phyloP scores from a whole-genome alignment of 2,888 invertebrate genomes.

The Trachelus troglodyta region DNA sequence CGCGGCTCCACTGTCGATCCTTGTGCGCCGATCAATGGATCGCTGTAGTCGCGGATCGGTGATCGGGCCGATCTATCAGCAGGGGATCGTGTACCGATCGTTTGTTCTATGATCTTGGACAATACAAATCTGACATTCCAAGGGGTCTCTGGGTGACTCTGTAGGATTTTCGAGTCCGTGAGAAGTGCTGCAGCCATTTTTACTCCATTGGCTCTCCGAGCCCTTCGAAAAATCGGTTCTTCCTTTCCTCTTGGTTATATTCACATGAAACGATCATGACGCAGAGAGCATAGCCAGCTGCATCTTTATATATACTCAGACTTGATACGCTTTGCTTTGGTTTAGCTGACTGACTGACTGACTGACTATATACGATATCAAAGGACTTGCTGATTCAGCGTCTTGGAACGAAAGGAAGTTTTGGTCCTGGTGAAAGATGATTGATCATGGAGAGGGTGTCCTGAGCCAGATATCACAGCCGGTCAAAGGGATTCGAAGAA shows the following conservation, averaged over 20 bases:
- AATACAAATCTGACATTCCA: slow-evolving; percentile 53
- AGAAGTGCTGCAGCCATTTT: slow-evolving; percentile 44
- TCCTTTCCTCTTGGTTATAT: neutral
- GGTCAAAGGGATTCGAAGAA: neutral
- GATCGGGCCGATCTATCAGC: slow-evolving; percentile 59
- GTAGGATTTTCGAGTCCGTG: slow-evolving; percentile 51
- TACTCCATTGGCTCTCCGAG: neutral
- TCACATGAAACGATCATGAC: neutral
- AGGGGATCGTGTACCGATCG: slow-evolving; percentile 62
- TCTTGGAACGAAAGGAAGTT: slow-evolving; percentile 28
- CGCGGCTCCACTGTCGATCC: slow-evolving; percentile 45
- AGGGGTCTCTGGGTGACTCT: slow-evolving; percentile 35
- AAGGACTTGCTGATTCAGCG: slow-evolving; percentile 53
- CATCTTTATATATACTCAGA: neutral
- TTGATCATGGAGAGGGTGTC: slow-evolving; percentile 47
- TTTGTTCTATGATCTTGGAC: slow-evolving; percentile 56
- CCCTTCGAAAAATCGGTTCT: neutral
- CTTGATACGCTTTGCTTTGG: neutral
- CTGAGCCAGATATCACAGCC: slow-evolving; percentile 24
- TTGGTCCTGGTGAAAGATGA: slow-evolving; percentile 37
- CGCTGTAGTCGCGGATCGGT: slow-evolving; percentile 54
- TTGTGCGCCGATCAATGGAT: slow-evolving; percentile 60
- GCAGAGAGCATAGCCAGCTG: neutral
- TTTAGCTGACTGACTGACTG: neutral
- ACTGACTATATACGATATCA: slow-evolving; percentile 16